phyloP scores from a whole-genome alignment of 2,888 invertebrate species.

The Lutraria lutraria region DNA sequence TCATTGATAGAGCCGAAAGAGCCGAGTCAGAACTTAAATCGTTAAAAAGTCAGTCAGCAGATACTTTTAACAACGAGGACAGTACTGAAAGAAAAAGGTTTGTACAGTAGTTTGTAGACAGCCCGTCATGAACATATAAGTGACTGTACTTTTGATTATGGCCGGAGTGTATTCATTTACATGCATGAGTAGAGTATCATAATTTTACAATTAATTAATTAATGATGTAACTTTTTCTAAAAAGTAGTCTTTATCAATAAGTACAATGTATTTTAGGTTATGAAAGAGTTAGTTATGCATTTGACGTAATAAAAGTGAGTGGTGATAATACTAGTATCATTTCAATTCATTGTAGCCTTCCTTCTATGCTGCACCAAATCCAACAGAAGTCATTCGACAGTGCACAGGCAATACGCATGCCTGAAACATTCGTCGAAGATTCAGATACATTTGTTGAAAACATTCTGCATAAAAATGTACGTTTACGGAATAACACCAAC shows the following conservation, averaged over 20 bases:
- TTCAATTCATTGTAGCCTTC: background rate
- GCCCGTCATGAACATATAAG: too few relatives aligned
- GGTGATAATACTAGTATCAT: too few relatives aligned
- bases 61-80: conserved; percentile 15
- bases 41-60: conserved; percentile 60
- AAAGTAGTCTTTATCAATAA: too few relatives aligned
- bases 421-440: conserved; percentile 6
- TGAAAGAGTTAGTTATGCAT: too few relatives aligned
- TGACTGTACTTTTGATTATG: too few relatives aligned
- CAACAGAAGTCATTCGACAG: background rate
- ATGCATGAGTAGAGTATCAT: too few relatives aligned
- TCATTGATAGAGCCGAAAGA: conserved; percentile 80
- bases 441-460: conserved; percentile 18
- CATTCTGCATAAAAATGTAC: background rate
- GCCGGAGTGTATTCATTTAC: too few relatives aligned
- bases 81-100: conserved; percentile 42
- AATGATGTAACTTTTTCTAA: too few relatives aligned
- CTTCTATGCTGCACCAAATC: background rate
- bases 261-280: too few relatives aligned
- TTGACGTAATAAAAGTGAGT: too few relatives aligned
- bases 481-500: background rate
- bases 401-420: background rate
- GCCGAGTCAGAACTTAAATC: conserved; percentile 79
- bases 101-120: background rate
- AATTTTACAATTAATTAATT: too few relatives aligned